Conservation (phyloP, 2,113 vertebrate species). For the Muscicapa adusta region DNA sequence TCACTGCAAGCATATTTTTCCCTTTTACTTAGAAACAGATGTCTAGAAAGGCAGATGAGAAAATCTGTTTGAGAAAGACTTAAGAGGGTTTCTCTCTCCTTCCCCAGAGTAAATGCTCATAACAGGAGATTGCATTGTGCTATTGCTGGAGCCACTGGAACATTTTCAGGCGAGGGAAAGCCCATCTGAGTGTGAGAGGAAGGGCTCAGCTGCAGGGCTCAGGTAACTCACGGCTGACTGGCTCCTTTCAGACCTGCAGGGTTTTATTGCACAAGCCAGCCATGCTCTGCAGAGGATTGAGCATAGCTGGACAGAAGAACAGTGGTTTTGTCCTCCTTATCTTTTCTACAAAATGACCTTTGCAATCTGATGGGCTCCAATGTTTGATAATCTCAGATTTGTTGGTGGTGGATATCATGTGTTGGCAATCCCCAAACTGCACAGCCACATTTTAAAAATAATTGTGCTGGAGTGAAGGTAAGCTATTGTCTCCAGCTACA, state of each 20-base stretch:
- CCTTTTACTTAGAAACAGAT: background rate
- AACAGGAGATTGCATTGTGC: background rate
- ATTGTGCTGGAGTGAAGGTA: slow-evolving; percentile 47
- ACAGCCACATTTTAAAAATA: slow-evolving; percentile 28
- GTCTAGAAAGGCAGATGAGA: background rate
- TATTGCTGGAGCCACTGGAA: background rate
- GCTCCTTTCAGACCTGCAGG: background rate
- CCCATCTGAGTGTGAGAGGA: background rate
- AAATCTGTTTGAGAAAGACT: background rate
- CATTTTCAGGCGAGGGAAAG: background rate
- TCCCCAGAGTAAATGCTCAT: background rate
- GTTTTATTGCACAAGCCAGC: background rate
- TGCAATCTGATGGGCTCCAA: slow-evolving; percentile 17
- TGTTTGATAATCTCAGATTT: slow-evolving; percentile 37
- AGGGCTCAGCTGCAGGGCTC: background rate
- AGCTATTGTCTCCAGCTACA: background rate
- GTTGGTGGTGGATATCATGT: background rate
- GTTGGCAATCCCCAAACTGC: background rate
- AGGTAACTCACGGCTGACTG: background rate
- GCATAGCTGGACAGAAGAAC: background rate
- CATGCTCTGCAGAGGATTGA: background rate
- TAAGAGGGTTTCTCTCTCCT: background rate
- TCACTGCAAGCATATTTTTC: background rate
- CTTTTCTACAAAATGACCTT: background rate
- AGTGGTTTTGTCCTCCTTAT: background rate